Percentiles rank a stretch among this genome's conserved stretches.
These are phyloP conservation scores for Plutomurus gul DNA, from an alignment of 1,140 invertebrate genomes.

Conservation along the genomic window DNA sequence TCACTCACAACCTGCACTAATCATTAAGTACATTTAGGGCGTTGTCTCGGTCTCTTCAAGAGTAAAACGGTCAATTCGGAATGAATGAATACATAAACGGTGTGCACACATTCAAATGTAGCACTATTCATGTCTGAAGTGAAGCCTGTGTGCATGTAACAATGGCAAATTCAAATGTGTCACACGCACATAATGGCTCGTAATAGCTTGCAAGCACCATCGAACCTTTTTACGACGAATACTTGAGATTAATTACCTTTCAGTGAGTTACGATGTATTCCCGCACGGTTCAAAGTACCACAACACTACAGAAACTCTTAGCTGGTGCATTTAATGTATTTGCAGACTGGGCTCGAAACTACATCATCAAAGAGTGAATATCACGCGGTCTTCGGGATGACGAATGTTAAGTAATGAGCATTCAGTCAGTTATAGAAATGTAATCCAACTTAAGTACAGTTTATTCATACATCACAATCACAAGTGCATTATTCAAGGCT, in stretches of 20 bases:
- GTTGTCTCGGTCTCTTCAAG: background rate
- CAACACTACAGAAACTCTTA: background rate
- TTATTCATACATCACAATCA: background rate
- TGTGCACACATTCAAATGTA: no score
- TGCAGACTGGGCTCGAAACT: background rate
- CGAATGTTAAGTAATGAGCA: background rate
- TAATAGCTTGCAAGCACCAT: no score
- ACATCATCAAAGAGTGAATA: background rate
- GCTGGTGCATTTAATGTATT: background rate
- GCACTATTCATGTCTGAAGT: no score
- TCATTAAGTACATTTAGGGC: no score
- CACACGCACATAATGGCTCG: no score
- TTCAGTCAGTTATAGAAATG: background rate
- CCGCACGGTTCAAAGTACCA: no score
- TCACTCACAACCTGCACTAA: no score
- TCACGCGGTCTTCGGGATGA: no score
- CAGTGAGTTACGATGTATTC: no score
- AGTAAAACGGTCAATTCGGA: background rate
- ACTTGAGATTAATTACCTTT: constrained; percentile 3
- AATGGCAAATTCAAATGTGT: no score
- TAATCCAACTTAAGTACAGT: background rate
- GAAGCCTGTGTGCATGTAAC: no score
- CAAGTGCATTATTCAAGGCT: background rate
- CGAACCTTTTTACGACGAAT: background rate
- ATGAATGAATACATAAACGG: no score